These are phyloP conservation scores for Crossocerus cetratus DNA, from an alignment of 2,888 invertebrate genomes.

Conservation along the genomic window DNA sequence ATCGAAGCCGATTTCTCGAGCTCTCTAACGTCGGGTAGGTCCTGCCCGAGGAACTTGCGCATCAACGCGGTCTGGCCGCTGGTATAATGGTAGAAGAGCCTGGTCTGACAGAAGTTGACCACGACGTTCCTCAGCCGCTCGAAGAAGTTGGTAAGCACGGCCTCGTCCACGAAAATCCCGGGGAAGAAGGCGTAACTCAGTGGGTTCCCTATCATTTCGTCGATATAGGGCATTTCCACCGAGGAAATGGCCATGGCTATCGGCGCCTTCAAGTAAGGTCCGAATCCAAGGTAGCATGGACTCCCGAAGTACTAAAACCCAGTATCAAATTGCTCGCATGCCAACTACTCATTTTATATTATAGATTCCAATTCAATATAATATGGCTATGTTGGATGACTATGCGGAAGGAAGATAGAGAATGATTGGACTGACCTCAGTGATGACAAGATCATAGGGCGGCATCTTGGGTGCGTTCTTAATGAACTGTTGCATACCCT, in stretches of 20 bases:
- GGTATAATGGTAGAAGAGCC: conserved; percentile 33
- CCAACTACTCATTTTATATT: no score
- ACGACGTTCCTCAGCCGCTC: conserved; percentile 54
- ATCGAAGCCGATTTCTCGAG: conserved; percentile 77
- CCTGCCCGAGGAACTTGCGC: conserved; percentile 56
- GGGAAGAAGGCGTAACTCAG: conserved; percentile 52
- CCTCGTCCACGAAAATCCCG: not conserved
- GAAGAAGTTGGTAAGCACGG: conserved; percentile 49
- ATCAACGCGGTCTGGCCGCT: conserved; percentile 49
- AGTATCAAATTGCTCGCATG: no score
- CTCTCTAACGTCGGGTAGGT: conserved; percentile 72
- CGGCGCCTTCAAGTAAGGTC: conserved; percentile 56
- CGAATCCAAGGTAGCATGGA: conserved; percentile 62
- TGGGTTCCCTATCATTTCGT: conserved; percentile 51
- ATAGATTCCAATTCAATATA: not conserved
- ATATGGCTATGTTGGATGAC: not conserved
- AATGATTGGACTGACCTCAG: conserved; percentile 53
- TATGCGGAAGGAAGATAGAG: no score
- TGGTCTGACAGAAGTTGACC: not conserved
- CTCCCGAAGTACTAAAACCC: conserved; percentile 51
- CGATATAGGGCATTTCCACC: conserved; percentile 46
- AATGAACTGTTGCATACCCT: conserved; percentile 57
- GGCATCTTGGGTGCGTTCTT: conserved; percentile 61
- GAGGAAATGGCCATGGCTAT: conserved; percentile 41
- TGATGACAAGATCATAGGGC: conserved; percentile 65